Evolutionary conservation across 1,140 invertebrate genomes (phyloP), one percentile per base, ranked within the genome.

Genomic region (Palaemon carinicauda): DNA sequence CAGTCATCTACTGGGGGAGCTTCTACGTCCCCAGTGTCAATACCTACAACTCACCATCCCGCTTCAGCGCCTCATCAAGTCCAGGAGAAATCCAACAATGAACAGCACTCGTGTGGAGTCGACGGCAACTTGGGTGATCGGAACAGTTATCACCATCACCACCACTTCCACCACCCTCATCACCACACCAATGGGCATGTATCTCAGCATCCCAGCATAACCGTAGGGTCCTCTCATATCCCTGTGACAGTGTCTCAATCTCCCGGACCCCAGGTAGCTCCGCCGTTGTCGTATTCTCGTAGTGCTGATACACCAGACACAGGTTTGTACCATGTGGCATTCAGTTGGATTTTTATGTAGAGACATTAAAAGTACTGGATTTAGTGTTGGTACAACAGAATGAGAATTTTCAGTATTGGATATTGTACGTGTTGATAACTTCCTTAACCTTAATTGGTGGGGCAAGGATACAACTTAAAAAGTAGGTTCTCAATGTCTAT

Each of bases 281-380:
- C 82, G n/a, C 82, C 82, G 0, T 60, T 65, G 41, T 85, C 82
- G 5, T 85, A 79, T 50, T 65, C 75, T 19, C 82, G 82, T 21
- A 85, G 82, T 78, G 82, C 60, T 52, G 82, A 85, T 54, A 85
- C 82, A 41, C 82, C 82, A 24, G 82, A 85, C 41, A 85, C 82
- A 79, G 82, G 82, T 85, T 31, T 9, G 82, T 19, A 50, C 19
- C 1, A 1, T 24, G n/a, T n/a, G 21, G n/a, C 56, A 9, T 27
- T 56, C 1, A 53, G 17, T 41, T 7, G 51, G 51, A 51, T 29
- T 21, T 41, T 19, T 21, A n/a, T n/a, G n/a, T n/a, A n/a, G n/a
- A n/a, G n/a, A n/a, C n/a, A n/a, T n/a, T n/a, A 50, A n/a, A 53
- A 51, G 1, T 75, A 33, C 5, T 1, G 41, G 41, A 27, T 69